Base-by-base conservation (phyloP, 2,888 invertebrate genomes). In the Melipona beecheii region DNA sequence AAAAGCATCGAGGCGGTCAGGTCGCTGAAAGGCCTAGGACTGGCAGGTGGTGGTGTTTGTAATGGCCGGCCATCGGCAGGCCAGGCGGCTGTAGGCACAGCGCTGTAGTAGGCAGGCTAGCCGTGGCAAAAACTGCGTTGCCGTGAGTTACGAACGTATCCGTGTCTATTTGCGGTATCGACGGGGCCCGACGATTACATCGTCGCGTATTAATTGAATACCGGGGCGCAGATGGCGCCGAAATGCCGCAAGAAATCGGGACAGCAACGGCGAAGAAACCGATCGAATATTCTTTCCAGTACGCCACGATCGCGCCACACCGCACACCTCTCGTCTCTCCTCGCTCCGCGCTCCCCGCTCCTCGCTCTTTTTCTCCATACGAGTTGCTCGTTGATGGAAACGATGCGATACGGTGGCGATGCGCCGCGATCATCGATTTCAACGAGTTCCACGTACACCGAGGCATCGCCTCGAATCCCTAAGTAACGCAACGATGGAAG, bases 31-130 rank as follows among this genome's bases (percentile, higher is more conserved):
- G 27, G 60, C 86, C 87, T 86, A 87, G 82, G 85, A 83, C 90
- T 90, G 93, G 93, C 93, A 93, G 93, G 93, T 94, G 93, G 90
- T 93, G 93, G 90, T 93, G 89, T 81, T 75, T 84, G 86, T 85
- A 87, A 92, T 93, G 94, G 94, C 94, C 93, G 83, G 93, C 93
- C 89, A 89, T 89, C 90, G 91, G 75, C 73, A 31, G 89, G 71
- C 82, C 85, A n/a, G 84, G 83, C 65, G 77, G 78, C n/a, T n/a
- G n/a, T n/a, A n/a, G n/a, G n/a, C 84, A 76, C 73, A 79, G 84
- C 72, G 75, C 80, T 49, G 83, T 78, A 66, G 83, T 78, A 31
- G 78, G 87, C 90, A 90, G 91, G 88, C 88, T 89, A 75, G 84
- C 86, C 87, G 84, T 86, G 88, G 86, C 84, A 91, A 91, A 91